Percentiles rank a stretch among this genome's conserved stretches.
These are phyloP conservation scores for Tinea pellionella DNA, from an alignment of 2,888 invertebrate species.

Conservation along the genomic window DNA sequence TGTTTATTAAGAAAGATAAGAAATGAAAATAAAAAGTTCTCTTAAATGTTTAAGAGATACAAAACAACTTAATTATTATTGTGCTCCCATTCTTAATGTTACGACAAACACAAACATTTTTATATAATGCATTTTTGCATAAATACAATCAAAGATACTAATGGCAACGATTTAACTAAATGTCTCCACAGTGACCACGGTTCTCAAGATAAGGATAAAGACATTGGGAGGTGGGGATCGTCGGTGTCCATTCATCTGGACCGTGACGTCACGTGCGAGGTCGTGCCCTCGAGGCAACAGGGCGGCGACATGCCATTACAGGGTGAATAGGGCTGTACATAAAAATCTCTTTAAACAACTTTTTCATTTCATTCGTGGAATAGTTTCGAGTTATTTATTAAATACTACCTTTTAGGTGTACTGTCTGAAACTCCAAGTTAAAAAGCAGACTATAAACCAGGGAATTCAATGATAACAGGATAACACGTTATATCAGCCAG, in stretches of 20 bases:
- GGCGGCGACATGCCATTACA: not conserved
- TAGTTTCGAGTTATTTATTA: not conserved
- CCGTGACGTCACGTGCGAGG: conserved; percentile 56
- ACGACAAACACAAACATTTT: no score
- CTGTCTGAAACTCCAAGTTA: not conserved
- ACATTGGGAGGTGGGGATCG: not conserved
- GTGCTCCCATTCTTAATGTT: no score
- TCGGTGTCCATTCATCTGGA: conserved; percentile 52
- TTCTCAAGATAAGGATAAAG: not conserved
- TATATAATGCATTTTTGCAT: no score
- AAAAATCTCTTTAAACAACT: not conserved
- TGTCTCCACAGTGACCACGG: not conserved
- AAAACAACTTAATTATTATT: no score
- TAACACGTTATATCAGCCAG: not conserved
- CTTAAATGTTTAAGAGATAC: not conserved
- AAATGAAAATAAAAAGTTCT: not conserved
- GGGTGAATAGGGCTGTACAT: not conserved
- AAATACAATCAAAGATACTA: not conserved
- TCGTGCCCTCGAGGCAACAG: conserved; percentile 43
- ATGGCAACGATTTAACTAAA: not conserved
- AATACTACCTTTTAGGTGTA: not conserved
- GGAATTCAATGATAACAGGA: not conserved
- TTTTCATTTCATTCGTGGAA: not conserved
- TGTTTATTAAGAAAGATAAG: not conserved
- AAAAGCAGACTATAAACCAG: not conserved